These are phyloP conservation scores for Microctonus brassicae DNA, from an alignment of 2,888 invertebrate genomes.

Conservation along the genomic window DNA sequence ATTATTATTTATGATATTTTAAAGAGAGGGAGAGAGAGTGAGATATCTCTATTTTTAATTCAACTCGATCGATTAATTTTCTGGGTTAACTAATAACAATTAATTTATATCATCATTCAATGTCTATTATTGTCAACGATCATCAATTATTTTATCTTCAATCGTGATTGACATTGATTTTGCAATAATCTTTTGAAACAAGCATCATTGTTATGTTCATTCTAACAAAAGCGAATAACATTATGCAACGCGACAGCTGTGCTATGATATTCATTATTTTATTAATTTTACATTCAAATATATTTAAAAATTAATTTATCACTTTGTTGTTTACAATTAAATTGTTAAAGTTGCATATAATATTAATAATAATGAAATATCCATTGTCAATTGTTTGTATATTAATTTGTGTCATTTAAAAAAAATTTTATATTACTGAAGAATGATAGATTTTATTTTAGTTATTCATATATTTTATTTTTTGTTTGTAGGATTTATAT, in stretches of 20 bases:
- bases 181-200: neutral
- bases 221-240: slow-evolving; percentile 5
- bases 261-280: neutral
- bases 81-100: neutral
- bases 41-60: neutral
- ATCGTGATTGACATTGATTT: neutral
- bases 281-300: neutral
- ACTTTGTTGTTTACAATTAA: neutral
- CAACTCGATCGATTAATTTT: neutral
- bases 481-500: slow-evolving; percentile 31
- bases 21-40: neutral
- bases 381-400: no score
- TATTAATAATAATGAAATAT: no score
- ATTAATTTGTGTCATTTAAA: neutral
- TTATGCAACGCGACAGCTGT: slow-evolving; percentile 27
- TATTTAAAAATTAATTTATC: neutral
- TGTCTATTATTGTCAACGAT: neutral
- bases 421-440: neutral
- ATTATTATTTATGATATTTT: neutral
- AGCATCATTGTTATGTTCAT: neutral
- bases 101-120: neutral
- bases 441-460: neutral
- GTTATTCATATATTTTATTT: slow-evolving; percentile 5
- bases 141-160: neutral
- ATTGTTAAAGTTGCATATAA: neutral